Evolutionary conservation across 2,888 invertebrate genomes (phyloP).

Genomic region (Athripsodes cinereus): DNA sequence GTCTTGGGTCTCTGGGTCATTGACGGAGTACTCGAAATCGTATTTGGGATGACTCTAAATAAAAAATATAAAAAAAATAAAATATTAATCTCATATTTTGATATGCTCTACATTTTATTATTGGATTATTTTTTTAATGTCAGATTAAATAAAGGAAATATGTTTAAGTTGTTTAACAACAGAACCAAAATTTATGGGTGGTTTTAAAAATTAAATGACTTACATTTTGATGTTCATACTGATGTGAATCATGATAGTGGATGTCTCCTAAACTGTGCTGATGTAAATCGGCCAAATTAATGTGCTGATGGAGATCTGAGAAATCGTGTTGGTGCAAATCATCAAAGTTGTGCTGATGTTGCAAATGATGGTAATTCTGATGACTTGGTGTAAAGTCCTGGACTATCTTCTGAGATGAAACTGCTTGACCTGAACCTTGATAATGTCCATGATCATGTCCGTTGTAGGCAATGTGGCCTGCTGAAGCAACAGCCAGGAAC

Average conservation of each 20-base stretch:
- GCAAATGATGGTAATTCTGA: slow-evolving; percentile 22
- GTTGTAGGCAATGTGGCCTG: slow-evolving; percentile 14
- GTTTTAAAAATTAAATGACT: too few relatives aligned
- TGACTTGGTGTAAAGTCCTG: slow-evolving; percentile 36
- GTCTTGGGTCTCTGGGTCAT: slow-evolving; percentile 52
- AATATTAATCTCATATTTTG: too few relatives aligned
- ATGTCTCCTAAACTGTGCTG: too few relatives aligned
- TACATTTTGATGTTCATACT: slow-evolving; percentile 2
- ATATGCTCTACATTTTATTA: too few relatives aligned
- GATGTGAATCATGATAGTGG: too few relatives aligned
- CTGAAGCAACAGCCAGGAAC: slow-evolving; percentile 15
- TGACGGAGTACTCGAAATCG: slow-evolving; percentile 53
- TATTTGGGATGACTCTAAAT: slow-evolving; percentile 51
- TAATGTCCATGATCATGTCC: slow-evolving; percentile 27
- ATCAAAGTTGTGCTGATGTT: neutral
- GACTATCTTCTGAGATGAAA: slow-evolving; percentile 43
- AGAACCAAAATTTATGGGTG: too few relatives aligned
- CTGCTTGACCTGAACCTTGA: slow-evolving; percentile 24
- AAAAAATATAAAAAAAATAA: too few relatives aligned
- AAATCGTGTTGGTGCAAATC: neutral
- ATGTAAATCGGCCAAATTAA: slow-evolving; percentile 12
- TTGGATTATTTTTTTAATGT: too few relatives aligned
- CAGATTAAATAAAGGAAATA: too few relatives aligned
- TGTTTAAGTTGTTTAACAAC: too few relatives aligned
- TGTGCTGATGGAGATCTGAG: slow-evolving; percentile 7